phyloP scores from a whole-genome alignment of 2,113 vertebrate species.

The Atlantisia rogersi region DNA sequence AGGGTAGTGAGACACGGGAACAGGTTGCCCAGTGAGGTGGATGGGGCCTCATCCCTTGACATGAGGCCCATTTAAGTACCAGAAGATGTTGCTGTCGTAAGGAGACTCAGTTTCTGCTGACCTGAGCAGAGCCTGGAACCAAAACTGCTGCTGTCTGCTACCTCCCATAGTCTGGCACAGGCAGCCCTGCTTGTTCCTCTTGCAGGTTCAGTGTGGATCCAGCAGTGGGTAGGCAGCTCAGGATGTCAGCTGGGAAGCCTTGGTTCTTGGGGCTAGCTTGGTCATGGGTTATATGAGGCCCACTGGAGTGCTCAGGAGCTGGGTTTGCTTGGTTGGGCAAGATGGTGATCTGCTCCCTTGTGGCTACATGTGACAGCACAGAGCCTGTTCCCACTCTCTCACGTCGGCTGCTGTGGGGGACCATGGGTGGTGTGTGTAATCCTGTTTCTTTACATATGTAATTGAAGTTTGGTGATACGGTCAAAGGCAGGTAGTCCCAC shows the following conservation, averaged over 20 bases:
- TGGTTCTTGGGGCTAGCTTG: neutral
- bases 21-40: no score
- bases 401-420: neutral
- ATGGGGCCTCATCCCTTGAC: no score
- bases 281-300: fast-evolving
- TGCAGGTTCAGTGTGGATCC: neutral
- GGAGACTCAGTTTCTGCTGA: neutral
- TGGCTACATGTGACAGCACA: fast-evolving
- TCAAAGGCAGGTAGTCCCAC: neutral
- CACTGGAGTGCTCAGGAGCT: neutral
- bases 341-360: neutral
- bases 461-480: neutral
- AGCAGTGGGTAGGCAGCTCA: neutral
- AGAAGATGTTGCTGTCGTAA: neutral
- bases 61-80: neutral
- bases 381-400: neutral
- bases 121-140: neutral
- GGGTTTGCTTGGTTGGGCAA: neutral
- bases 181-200: neutral
- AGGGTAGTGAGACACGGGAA: no score
- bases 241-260: neutral
- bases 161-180: neutral
- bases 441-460: neutral
- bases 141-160: fast-evolving
- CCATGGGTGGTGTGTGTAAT: fast-evolving